phyloP scores from a whole-genome alignment of 2,797 vertebrate species.

The Syngnathus rostellatus region DNA sequence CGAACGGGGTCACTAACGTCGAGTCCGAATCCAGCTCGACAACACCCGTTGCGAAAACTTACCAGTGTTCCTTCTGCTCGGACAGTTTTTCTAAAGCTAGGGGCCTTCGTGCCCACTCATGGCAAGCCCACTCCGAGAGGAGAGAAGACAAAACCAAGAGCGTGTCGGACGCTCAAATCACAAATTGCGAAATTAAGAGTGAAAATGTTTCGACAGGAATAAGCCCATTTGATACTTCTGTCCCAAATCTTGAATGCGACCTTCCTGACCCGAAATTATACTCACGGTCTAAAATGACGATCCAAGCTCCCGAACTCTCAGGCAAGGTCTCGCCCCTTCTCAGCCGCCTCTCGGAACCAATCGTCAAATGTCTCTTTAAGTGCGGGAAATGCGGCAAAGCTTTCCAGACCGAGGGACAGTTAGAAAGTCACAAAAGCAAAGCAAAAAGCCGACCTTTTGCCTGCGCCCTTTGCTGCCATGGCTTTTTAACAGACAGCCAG shows the following conservation, averaged over 20 bases:
- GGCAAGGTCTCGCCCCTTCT: constrained; percentile 24
- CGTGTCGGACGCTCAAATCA: constrained; percentile 1
- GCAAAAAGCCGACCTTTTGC: constrained; percentile 60
- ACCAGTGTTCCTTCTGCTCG: constrained; percentile 60
- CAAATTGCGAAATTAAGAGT: not conserved
- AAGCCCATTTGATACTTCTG: not conserved
- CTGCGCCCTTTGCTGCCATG: constrained; percentile 72
- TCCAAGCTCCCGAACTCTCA: constrained; percentile 16
- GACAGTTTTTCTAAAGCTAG: constrained; percentile 62
- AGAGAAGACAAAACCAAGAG: constrained; percentile 20
- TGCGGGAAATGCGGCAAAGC: constrained; percentile 74
- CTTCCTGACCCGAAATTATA: constrained; percentile 42
- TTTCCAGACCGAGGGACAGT: constrained; percentile 64
- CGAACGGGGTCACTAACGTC: not conserved
- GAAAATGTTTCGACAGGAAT: not conserved
- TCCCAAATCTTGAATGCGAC: constrained; percentile 36
- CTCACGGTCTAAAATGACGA: constrained; percentile 18
- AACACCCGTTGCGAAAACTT: constrained; percentile 30
- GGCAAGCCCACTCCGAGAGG: constrained; percentile 62
- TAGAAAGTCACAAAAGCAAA: constrained; percentile 57
- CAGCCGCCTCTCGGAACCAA: constrained; percentile 28
- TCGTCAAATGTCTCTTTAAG: constrained; percentile 66
- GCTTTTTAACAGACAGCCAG: constrained; percentile 71
- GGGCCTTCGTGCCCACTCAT: constrained; percentile 68
- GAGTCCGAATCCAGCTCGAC: constrained; percentile 3